Conservation (phyloP, 1,140 invertebrate genomes). For the Pemphigus obesinymphae region DNA sequence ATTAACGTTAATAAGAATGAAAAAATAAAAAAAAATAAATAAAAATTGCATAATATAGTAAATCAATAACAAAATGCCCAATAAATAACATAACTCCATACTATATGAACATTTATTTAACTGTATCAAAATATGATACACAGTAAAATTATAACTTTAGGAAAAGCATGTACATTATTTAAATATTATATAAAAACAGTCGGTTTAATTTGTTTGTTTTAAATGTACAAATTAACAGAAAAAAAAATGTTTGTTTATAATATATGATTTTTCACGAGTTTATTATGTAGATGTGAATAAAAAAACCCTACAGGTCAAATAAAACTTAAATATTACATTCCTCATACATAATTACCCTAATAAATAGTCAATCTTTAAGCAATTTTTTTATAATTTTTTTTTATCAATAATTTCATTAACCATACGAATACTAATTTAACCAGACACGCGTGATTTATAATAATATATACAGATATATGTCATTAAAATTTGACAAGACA, state of each 20-base stretch:
- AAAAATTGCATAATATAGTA: slow-evolving; percentile 10
- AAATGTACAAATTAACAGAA: slow-evolving; percentile 34
- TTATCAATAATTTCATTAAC: slow-evolving; percentile 26
- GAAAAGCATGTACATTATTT: slow-evolving; percentile 15
- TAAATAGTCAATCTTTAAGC: slow-evolving; percentile 40
- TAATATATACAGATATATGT: slow-evolving; percentile 26
- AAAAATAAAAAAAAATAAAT: neutral
- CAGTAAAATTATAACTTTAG: slow-evolving; percentile 7
- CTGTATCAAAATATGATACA: neutral
- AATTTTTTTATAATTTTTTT: slow-evolving; percentile 2
- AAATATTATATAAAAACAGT: slow-evolving; percentile 20
- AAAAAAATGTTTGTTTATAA: neutral
- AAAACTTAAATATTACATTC: slow-evolving; percentile 32
- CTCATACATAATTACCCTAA: slow-evolving; percentile 37
- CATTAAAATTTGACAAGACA: slow-evolving; percentile 32
- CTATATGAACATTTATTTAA: slow-evolving; percentile 33
- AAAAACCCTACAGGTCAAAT: slow-evolving; percentile 38
- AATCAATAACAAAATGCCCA: slow-evolving; percentile 40
- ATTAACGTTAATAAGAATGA: slow-evolving; percentile 9
- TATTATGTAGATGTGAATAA: slow-evolving; percentile 16
- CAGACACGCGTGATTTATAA: slow-evolving; percentile 36
- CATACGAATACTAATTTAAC: slow-evolving; percentile 30
- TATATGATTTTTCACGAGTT: neutral
- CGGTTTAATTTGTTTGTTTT: neutral
- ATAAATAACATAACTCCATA: slow-evolving; percentile 14